A percentile compares a stretch with the other conserved stretches of the same genome.
Evolutionary conservation across 2,797 vertebrate species (phyloP).

Genomic region (Pyrocephalus nanus): DNA sequence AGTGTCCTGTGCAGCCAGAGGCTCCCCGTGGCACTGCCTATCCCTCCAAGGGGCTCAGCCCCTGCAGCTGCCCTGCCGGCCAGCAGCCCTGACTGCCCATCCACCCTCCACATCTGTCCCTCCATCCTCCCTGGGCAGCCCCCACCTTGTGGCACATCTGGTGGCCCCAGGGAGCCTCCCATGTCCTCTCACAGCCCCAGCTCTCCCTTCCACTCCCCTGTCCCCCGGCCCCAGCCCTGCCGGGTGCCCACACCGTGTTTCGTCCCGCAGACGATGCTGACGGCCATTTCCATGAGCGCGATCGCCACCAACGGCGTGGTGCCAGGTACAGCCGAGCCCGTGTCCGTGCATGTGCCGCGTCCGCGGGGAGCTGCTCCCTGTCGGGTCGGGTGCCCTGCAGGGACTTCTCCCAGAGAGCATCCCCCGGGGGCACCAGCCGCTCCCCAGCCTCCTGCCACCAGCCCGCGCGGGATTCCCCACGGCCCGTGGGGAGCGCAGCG

Average conservation of each 20-base stretch:
- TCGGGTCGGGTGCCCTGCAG: not conserved
- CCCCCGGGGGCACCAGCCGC: not conserved
- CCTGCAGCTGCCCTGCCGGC: not conserved
- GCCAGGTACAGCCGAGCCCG: constrained; percentile 82
- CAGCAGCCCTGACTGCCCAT: not conserved
- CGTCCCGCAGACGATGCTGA: constrained; percentile 93
- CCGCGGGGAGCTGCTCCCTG: not conserved
- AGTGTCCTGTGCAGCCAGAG: not conserved
- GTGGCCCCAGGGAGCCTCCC: not conserved
- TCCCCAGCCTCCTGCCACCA: not conserved
- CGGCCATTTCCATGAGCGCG: constrained; percentile 99
- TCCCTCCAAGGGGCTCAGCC: not conserved
- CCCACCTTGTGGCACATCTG: not conserved
- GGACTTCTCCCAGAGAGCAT: not conserved
- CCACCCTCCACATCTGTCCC: too few species aligned
- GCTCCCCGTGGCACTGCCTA: accelerated
- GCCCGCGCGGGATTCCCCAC: not conserved
- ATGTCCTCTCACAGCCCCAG: not conserved
- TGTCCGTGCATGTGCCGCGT: accelerated
- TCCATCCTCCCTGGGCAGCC: not conserved
- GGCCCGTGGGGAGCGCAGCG: not conserved
- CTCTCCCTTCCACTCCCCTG: not conserved
- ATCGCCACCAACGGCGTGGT: constrained; percentile 99
- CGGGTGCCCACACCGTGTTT: not conserved
- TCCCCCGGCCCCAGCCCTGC: not conserved